Conservation (phyloP, 2,797 vertebrate genomes). For the Pipistrellus pygmaeus region DNA sequence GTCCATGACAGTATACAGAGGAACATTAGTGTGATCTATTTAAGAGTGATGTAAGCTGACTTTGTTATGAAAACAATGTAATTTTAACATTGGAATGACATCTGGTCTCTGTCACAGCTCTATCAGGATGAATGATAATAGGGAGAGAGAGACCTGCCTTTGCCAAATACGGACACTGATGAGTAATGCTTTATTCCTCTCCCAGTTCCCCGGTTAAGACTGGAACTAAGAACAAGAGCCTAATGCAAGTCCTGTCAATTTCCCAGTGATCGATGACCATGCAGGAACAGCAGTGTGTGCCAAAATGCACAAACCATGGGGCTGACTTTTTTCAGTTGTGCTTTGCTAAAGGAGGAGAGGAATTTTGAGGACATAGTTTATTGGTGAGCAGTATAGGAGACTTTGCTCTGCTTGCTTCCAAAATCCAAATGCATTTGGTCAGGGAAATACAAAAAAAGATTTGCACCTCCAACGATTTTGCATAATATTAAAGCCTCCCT, state of each 20-base stretch:
- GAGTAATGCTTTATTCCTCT: slow-evolving; percentile 58
- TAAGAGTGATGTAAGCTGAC: slow-evolving; percentile 80
- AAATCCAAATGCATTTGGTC: slow-evolving; percentile 52
- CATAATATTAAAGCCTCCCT: slow-evolving; percentile 25
- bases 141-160: slow-evolving; percentile 51
- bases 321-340: slow-evolving; percentile 51
- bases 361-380: slow-evolving; percentile 57
- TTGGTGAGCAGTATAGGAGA: neutral
- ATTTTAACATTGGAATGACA: slow-evolving; percentile 83
- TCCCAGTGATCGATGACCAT: slow-evolving; percentile 35
- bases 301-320: neutral
- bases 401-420: slow-evolving; percentile 36
- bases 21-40: slow-evolving; percentile 72
- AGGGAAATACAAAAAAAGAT: slow-evolving; percentile 39
- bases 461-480: slow-evolving; percentile 36
- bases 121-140: slow-evolving; percentile 76
- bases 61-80: slow-evolving; percentile 84
- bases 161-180: slow-evolving; percentile 77
- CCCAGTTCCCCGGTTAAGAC: slow-evolving; percentile 53
- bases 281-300: slow-evolving; percentile 18
- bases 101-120: slow-evolving; percentile 84
- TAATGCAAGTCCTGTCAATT: slow-evolving; percentile 52
- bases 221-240: slow-evolving; percentile 39
- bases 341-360: slow-evolving; percentile 57
- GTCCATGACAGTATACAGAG: slow-evolving; percentile 78